phyloP scores from a whole-genome alignment of 2,888 invertebrate species.

The Xylota segnis region DNA sequence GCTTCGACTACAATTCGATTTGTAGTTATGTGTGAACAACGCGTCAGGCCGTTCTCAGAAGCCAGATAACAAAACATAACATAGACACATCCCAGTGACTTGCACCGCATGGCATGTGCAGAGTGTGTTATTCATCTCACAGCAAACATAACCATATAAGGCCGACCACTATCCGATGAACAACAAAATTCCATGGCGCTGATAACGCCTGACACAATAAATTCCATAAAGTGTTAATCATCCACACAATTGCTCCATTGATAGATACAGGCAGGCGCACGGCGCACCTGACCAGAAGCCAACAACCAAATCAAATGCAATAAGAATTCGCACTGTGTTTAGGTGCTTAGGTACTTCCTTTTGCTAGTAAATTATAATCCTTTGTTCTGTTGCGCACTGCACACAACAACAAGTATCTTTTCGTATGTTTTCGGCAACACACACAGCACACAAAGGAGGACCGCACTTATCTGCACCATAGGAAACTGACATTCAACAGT shows the following conservation, averaged over 20 bases:
- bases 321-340: slow-evolving; percentile 5
- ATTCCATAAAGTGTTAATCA: slow-evolving; percentile 50
- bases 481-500: slow-evolving; percentile 67
- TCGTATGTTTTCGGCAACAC: slow-evolving; percentile 12
- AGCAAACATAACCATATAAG: slow-evolving; percentile 37
- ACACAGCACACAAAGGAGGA: slow-evolving; percentile 46
- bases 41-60: background rate
- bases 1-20: background rate
- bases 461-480: slow-evolving; percentile 44
- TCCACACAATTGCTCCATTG: slow-evolving; percentile 24
- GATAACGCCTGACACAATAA: slow-evolving; percentile 15
- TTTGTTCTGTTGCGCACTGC: slow-evolving; percentile 23
- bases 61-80: background rate
- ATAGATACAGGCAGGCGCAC: slow-evolving; percentile 13
- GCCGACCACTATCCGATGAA: slow-evolving; percentile 6
- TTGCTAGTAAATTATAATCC: slow-evolving; percentile 38
- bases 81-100: slow-evolving; percentile 1
- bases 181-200: slow-evolving; percentile 37
- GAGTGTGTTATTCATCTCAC: background rate
- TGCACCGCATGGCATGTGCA: background rate
- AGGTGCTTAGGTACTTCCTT: too few relatives aligned
- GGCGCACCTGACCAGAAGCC: slow-evolving; percentile 11
- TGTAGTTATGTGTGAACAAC: slow-evolving; percentile 24
- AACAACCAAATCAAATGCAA: background rate
- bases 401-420: slow-evolving; percentile 11